Base-by-base conservation (phyloP, 2,797 vertebrate genomes). In the Gadopsis marmoratus region DNA sequence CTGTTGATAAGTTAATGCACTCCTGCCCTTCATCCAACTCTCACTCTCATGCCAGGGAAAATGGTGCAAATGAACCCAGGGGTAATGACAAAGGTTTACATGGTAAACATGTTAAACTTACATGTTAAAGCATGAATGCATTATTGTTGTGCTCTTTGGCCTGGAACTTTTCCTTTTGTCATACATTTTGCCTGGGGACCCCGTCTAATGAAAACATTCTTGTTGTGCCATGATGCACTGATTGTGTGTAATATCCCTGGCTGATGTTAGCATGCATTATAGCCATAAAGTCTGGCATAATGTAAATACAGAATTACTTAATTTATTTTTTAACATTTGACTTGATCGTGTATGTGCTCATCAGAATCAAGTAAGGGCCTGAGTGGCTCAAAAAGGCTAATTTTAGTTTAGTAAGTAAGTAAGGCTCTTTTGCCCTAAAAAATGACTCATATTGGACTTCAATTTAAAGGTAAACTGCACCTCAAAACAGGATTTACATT, bases 191-290 rank as follows among this genome's bases (percentile, higher is more conserved):
- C 74, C 69, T 55, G 33, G 59, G 51, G 58, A 81, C 66, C 41
- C 5, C 1, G 9, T 78, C 61, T 67, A 82, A 80, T 80, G 74
- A 81, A 80, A 80, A 63, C 69, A 63, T 70, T 80, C 51, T 55
- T 54, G 26, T 48, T 41, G 71, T 53, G 72, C 78, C 70, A 62
- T n/a, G 54, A 77, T 74, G 58, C 77, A 50, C 70, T 81, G 84
- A 90, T 81, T 87, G 72, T 74, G 29, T 82, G 37, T 75, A 83
- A 79, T 85, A 51, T 77, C 73, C 69, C 50, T 21, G 60, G 66
- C 48, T 35, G 65, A 58, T 77, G 74, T 88, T 50, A 72, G 39
- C 65, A 33, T 70, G 53, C 31, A 47, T 86, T 35, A 60, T 55
- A 85, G 88, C 88, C 81, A 86, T 53, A 56, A 68, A 37, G 26